These are phyloP conservation scores for Cyanocitta stelleri DNA, from an alignment of 2,113 vertebrate genomes.

Conservation along the genomic window DNA sequence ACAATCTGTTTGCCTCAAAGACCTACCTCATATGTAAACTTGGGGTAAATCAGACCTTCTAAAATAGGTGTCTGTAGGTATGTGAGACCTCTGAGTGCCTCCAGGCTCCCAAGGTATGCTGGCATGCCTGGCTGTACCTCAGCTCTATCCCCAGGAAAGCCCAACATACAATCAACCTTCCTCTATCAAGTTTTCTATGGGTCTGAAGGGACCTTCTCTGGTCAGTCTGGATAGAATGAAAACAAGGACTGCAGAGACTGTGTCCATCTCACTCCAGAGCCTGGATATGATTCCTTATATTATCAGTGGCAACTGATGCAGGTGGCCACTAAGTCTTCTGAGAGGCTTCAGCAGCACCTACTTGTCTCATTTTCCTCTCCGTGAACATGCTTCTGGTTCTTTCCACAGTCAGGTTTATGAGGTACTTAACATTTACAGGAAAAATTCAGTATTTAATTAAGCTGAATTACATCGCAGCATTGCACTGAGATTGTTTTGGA, in stretches of 20 bases:
- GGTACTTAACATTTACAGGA: constrained; percentile 8
- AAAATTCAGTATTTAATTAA: constrained; percentile 29
- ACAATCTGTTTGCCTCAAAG: neutral
- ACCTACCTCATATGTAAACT: neutral
- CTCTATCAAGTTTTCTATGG: neutral
- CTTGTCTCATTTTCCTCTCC: neutral
- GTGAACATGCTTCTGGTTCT: neutral
- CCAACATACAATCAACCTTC: neutral
- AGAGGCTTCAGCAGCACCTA: neutral
- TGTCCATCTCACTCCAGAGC: neutral
- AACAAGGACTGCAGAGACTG: neutral
- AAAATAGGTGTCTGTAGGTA: neutral
- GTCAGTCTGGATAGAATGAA: neutral
- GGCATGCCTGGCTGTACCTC: neutral
- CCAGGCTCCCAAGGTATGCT: neutral
- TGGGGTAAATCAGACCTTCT: neutral
- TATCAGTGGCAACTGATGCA: neutral
- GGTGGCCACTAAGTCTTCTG: neutral
- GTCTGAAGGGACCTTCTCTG: neutral
- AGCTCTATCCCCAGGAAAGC: neutral
- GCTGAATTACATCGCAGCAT: neutral
- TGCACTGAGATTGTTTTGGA: neutral
- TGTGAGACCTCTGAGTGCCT: neutral
- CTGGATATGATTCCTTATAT: neutral
- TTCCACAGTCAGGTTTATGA: neutral